Evolutionary conservation across 2,797 vertebrate species (phyloP), one percentile per base, ranked within the genome.

Genomic region (Labroides dimidiatus): DNA sequence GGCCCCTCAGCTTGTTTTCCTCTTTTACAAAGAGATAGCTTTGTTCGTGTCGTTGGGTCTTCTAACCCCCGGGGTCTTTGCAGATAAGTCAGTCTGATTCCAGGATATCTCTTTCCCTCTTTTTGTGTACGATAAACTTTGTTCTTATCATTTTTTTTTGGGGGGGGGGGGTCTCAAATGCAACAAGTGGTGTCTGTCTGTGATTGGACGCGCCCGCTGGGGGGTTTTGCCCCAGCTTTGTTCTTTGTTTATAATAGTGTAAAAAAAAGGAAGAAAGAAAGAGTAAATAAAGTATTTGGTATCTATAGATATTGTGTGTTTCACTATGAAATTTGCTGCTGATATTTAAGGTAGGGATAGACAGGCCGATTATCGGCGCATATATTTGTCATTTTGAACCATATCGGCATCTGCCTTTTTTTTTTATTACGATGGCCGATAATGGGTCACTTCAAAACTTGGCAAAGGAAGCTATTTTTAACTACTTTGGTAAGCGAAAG

Each of bases 41-140:
- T 68, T 80, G 52, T 76, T 76, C 1, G 1, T 44, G 49, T 55
- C 51, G 63, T 62, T 13, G n/a, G 21, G 50, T 33, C 50, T 0
- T 1, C 61, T 64, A 64, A 58, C 62, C 54, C 57, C 57, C 5
- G 4, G 43, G 36, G 64, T 55, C 69, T 80, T 59, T 80, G 43
- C 21, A 50, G 68, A 76, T 65, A 27, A 84, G 33, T 66, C 39
- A 0, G 24, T 14, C 43, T 41, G 41, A 68, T 72, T 2, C 6
- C 2, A 3, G 30, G 27, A 64, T 72, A 71, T 72, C 52, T 58
- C 44, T 19, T 10, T 8, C 33, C 27, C 51, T 61, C 0, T 64
- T 70, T n/a, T 59, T 37, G 37, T 47, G 45, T 17, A 12, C 21
- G 37, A 72, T 79, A 48, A 81, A 78, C 59, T 49, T 36, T 13